Evolutionary conservation across 2,888 invertebrate genomes (phyloP).

Genomic region (Thelaira solivaga): DNA sequence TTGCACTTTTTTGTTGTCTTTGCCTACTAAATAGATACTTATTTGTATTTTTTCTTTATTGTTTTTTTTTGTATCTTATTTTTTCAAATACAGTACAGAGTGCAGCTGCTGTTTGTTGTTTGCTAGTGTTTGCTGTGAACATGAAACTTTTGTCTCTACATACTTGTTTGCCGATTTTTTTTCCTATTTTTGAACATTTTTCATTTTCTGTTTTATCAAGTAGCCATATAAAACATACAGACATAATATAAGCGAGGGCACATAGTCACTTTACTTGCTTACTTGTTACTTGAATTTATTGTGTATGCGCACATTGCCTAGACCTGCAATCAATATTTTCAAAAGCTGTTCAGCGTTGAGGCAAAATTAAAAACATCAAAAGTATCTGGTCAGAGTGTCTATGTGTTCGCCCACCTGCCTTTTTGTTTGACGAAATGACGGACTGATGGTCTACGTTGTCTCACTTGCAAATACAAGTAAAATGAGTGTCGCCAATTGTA

Average conservation of each 20-base stretch:
- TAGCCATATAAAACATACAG: neutral
- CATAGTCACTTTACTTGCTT: neutral
- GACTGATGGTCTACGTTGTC: constrained; percentile 22
- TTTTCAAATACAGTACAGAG: neutral
- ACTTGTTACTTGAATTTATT: neutral
- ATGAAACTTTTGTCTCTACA: neutral
- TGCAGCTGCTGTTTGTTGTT: neutral
- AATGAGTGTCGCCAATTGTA: constrained; percentile 14
- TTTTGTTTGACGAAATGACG: neutral
- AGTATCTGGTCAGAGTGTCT: neutral
- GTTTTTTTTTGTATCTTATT: neutral
- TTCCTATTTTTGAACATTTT: neutral
- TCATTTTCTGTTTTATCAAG: neutral
- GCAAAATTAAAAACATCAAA: too few species aligned
- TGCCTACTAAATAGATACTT: neutral
- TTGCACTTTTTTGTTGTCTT: neutral
- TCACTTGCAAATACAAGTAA: constrained; percentile 36
- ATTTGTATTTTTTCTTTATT: too few species aligned
- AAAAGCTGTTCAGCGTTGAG: too few species aligned
- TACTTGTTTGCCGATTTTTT: neutral
- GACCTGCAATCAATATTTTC: too few species aligned
- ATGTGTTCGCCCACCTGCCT: neutral
- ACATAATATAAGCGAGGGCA: too few species aligned
- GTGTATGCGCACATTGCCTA: neutral
- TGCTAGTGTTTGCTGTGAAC: constrained; percentile 5